phyloP scores from a whole-genome alignment of 1,140 invertebrate genomes.

The Doryteuthis pealeii region DNA sequence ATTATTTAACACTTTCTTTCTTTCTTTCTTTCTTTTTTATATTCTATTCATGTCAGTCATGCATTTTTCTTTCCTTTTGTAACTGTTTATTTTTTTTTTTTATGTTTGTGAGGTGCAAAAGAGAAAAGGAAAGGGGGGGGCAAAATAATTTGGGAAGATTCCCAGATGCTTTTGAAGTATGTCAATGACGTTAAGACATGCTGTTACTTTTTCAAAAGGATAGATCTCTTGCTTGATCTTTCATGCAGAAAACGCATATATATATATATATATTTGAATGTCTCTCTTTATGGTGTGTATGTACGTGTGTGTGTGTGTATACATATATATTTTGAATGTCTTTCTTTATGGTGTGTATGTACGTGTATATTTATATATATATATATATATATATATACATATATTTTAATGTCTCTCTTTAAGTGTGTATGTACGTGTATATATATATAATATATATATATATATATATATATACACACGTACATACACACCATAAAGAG shows the following conservation, averaged over 20 bases:
- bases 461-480: too few relatives aligned
- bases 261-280: not conserved
- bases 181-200: too few relatives aligned
- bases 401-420: not conserved
- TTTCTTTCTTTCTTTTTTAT: too few relatives aligned
- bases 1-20: too few relatives aligned
- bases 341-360: not conserved
- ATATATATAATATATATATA: not conserved
- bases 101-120: too few relatives aligned
- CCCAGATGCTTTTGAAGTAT: too few relatives aligned
- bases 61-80: too few relatives aligned
- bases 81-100: too few relatives aligned
- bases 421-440: not conserved
- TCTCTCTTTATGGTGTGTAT: not conserved
- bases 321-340: not conserved
- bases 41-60: too few relatives aligned
- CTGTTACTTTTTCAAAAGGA: not conserved
- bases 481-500: too few relatives aligned
- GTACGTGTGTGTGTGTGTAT: not conserved
- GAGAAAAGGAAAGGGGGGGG: too few relatives aligned
- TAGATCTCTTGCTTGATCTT: not conserved
- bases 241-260: not conserved
- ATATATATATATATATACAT: constrained; percentile 1
- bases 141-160: too few relatives aligned
- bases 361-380: not conserved